Base-by-base conservation (phyloP, 2,888 invertebrate genomes). In the Tenthredo livida region DNA sequence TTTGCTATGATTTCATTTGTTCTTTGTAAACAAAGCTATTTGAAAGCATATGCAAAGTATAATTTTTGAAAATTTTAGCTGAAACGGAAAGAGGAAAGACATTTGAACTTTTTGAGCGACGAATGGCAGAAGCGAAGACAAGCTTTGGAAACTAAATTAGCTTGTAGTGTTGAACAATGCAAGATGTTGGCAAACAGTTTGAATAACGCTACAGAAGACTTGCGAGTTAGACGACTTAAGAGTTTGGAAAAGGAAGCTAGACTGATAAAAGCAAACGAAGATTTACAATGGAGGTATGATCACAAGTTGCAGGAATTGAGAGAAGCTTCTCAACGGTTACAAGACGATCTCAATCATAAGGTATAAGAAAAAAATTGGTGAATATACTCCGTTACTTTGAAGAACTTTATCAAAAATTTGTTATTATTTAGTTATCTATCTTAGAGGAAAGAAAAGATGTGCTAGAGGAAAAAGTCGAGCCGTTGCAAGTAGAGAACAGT, bases 91-190 rank as follows among this genome's bases (percentile, higher is more conserved):
- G 96, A 96, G 89, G 94, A 94, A 29, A 94, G 94, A 85, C 95
- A 95, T 89, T 87, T 93, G 47, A 90, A 90, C 87, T 88, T 94
- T 0, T 89, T 96, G 17, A 94, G 94, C 0, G 93, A 93, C n/a
- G 95, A 96, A 87, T 96, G 96, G 95, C 92, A 94, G 10, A 94
- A 94, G 85, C 94, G 95, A 50, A 94, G 94, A 12, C 90, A 92
- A 4, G 94, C 94, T 87, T 90, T 96, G 72, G 96, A 96, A 89
- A 91, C 93, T 0, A 95, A 95, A 88, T 92, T 96, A 15, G 93
- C 93, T 0, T 93, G 93, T 6, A 96, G 95, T 78, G 94, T 96
- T 5, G 95, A 95, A 73, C 95, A 96, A 89, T 96, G 96, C 87
- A 94, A 95, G 86, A 92, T 92, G 43, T 91, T 97, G 0, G 95